These are phyloP conservation scores for Macropodus opercularis DNA, from an alignment of 2,797 vertebrate species.

Conservation along the genomic window DNA sequence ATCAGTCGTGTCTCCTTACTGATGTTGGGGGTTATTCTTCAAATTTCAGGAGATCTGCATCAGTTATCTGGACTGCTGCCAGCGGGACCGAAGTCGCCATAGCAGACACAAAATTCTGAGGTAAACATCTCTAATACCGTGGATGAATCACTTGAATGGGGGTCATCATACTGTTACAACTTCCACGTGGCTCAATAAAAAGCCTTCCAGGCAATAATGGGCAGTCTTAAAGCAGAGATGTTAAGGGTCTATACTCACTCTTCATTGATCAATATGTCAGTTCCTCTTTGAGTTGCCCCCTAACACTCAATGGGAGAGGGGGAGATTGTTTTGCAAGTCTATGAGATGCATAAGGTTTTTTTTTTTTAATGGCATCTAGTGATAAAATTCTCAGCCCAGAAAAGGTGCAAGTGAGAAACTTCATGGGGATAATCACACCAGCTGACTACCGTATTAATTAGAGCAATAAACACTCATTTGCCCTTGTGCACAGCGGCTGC, in stretches of 20 bases:
- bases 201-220: constrained; percentile 37
- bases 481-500: neutral
- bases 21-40: constrained; percentile 8
- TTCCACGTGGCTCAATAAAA: constrained; percentile 62
- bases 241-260: constrained; percentile 15
- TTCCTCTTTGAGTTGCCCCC: constrained; percentile 29
- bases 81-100: constrained; percentile 93
- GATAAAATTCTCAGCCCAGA: constrained; percentile 26
- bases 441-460: constrained; percentile 22
- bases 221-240: constrained; percentile 26
- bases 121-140: constrained; percentile 75
- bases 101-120: constrained; percentile 95
- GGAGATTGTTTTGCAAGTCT: constrained; percentile 14
- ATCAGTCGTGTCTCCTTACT: constrained; percentile 6
- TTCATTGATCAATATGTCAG: constrained; percentile 64
- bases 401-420: constrained; percentile 15
- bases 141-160: constrained; percentile 31
- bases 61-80: constrained; percentile 98
- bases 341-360: constrained; percentile 12
- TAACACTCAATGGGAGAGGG: neutral
- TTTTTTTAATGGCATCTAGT: constrained; percentile 26
- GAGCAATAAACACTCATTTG: constrained; percentile 8
- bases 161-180: constrained; percentile 33
- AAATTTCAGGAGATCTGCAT: constrained; percentile 93
- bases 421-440: neutral